Base-by-base conservation (phyloP, 2,113 vertebrate species). In the Heteronetta atricapilla region DNA sequence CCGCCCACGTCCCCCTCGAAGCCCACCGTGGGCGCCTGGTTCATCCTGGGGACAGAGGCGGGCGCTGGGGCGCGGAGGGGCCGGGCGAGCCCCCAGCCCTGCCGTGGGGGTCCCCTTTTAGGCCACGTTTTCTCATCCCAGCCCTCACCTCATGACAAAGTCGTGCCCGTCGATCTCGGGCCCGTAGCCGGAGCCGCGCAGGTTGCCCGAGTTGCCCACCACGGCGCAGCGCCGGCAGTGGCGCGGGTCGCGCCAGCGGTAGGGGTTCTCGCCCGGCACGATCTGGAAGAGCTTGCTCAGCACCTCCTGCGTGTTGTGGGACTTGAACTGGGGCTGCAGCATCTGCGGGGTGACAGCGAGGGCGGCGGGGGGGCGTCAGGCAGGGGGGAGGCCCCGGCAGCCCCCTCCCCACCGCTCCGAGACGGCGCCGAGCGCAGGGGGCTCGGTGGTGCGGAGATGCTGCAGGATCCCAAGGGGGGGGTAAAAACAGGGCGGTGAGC, bases 321-420 rank as follows among this genome's bases (percentile, higher is more conserved):
- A 99, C 95, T 99, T 99, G 96, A 99, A 99, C 97, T 99, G 99
- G 13, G 99, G 99, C 98, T 99, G 99, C 92, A 99, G 95, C 99
- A 99, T 99, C 99, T 99, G 97, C 1, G 66, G 69, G 90, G 29
- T 33, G 11, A 36, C 29, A n/a, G 44, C 5, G 20, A 11, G 28
- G 3, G 31, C 0, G 22, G 48, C 11, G 60, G 22, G 13, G 7
- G 10, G 6, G 7, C 34, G 15, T 62, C 46, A 72, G 53, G 17
- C 13, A 5, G n/a, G 68, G 23, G 20, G 22, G 50, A 2, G 50
- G 25, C 50, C 25, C 48, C 53, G 53, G 68, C 0, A 0, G 22
- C 26, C 11, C 50, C 14, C 31, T 63, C 50, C 66, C 62, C 2
- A 1, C 53, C 12, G 22, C 50, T 48, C 46, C 20, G 17, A 44